These are phyloP conservation scores for Cercocebus atys DNA, from an alignment of 2,113 vertebrate species.

Conservation along the genomic window DNA sequence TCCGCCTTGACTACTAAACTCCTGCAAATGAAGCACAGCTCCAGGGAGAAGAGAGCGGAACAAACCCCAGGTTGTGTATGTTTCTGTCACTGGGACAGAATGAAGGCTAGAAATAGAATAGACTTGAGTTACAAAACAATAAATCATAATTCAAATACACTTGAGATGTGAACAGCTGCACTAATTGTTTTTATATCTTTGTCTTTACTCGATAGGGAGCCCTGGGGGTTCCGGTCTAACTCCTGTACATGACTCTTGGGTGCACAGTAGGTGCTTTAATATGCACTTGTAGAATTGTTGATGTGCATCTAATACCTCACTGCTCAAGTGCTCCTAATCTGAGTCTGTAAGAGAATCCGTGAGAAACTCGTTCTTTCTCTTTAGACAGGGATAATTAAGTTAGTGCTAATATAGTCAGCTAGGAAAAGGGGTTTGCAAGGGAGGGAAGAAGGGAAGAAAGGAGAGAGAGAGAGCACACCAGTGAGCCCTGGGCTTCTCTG, in stretches of 20 bases:
- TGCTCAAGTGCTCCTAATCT: not conserved
- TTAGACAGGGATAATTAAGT: not conserved
- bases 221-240: not conserved
- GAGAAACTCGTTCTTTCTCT: not conserved
- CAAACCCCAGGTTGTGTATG: not conserved
- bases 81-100: not conserved
- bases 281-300: not conserved
- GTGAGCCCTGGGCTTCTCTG: not conserved
- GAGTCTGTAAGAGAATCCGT: not conserved
- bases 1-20: not conserved
- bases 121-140: not conserved
- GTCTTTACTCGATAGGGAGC: not conserved
- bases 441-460: not conserved
- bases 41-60: not conserved
- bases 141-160: not conserved
- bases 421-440: not conserved
- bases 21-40: not conserved
- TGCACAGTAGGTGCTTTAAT: not conserved
- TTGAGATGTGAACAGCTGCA: not conserved
- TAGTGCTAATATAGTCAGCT: not conserved
- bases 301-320: not conserved
- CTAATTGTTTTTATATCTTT: not conserved
- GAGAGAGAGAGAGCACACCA: not conserved
- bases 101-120: not conserved
- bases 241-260: not conserved